Evolutionary conservation across 2,797 vertebrate genomes (phyloP).

Genomic region (Borostomias antarcticus): DNA sequence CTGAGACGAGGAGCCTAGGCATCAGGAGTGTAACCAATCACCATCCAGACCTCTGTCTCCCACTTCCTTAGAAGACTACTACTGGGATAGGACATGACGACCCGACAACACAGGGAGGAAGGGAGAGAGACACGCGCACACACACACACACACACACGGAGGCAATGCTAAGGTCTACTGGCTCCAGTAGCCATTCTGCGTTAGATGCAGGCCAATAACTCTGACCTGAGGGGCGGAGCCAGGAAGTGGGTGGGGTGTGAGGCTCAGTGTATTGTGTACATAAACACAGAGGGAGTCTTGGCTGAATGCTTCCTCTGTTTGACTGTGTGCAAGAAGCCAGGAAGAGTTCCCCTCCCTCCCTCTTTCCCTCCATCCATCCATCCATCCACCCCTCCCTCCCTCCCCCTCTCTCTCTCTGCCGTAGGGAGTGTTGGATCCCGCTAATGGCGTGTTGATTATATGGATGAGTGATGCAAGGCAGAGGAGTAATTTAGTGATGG

Average conservation of each 20-base stretch:
- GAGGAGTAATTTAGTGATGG: background rate
- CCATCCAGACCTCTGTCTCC: too few species aligned
- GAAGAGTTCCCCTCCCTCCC: conserved; percentile 11
- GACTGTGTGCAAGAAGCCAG: conserved; percentile 34
- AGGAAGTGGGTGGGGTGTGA: conserved; percentile 28
- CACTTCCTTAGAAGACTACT: background rate
- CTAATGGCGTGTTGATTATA: conserved; percentile 15
- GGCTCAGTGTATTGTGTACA: conserved; percentile 41
- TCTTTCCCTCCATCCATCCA: too few species aligned
- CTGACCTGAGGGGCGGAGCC: conserved; percentile 19
- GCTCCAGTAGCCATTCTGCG: conserved; percentile 5
- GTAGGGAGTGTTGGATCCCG: conserved; percentile 7
- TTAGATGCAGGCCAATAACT: conserved; percentile 14
- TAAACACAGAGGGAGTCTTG: conserved; percentile 47
- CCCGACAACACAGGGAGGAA: too few species aligned
- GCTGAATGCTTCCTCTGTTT: conserved; percentile 49
- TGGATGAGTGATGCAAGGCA: conserved; percentile 3
- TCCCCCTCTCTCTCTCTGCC: background rate
- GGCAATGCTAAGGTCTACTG: too few species aligned
- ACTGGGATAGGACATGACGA: too few species aligned
- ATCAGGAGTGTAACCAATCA: too few species aligned
- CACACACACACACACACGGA: too few species aligned
- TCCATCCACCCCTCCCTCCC: too few species aligned
- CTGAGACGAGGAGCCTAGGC: too few species aligned
- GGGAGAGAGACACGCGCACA: too few species aligned